Evolutionary conservation across 2,888 invertebrate species (phyloP).

Genomic region (Stenodema calcarata): DNA sequence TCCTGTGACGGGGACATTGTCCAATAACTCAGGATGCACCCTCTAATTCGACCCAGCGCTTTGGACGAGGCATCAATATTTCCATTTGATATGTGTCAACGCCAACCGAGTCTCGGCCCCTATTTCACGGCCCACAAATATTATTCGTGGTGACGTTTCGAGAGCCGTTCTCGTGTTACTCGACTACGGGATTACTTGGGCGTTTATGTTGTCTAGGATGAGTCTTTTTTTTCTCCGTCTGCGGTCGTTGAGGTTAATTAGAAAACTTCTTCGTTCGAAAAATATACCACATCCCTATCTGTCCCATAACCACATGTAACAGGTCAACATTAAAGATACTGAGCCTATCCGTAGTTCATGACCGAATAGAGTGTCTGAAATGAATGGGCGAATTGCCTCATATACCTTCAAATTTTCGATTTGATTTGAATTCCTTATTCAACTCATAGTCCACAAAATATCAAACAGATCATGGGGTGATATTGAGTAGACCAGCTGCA

Average conservation of each 20-base stretch:
- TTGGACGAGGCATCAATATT: conserved; percentile 3
- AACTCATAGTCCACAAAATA: no score
- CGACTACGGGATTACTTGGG: neutral
- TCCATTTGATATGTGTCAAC: conserved; percentile 23
- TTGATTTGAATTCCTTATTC: no score
- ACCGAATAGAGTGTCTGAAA: no score
- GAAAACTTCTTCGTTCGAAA: neutral
- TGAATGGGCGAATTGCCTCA: no score
- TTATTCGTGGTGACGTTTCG: neutral
- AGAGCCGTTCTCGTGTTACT: neutral
- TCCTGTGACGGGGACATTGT: neutral
- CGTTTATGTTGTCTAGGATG: neutral
- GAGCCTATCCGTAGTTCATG: no score
- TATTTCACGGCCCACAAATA: neutral
- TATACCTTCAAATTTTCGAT: no score
- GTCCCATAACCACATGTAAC: no score
- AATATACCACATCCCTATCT: neutral
- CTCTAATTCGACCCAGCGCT: conserved; percentile 14
- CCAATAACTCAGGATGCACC: conserved; percentile 34
- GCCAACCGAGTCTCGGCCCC: neutral
- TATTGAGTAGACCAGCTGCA: no score
- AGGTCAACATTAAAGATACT: no score
- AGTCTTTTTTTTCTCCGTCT: neutral
- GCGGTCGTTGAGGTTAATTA: neutral
- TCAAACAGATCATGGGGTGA: no score